Conservation (phyloP, 2,113 vertebrate genomes). For the Centropus unirufus region DNA sequence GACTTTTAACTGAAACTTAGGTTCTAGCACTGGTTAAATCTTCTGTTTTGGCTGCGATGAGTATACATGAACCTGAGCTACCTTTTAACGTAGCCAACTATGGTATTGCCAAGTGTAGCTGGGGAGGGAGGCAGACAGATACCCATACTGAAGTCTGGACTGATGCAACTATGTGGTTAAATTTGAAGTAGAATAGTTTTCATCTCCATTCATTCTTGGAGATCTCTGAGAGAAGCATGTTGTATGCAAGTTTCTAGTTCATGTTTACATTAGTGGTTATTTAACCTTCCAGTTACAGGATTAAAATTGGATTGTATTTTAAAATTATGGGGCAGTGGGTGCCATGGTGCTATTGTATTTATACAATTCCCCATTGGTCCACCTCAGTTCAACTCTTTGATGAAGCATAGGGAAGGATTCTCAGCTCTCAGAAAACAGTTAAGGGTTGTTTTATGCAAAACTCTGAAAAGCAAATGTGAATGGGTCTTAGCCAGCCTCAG, state of each 20-base stretch:
- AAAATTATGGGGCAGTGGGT: not conserved
- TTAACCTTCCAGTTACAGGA: not conserved
- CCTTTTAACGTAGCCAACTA: not conserved
- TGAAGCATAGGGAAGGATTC: not conserved
- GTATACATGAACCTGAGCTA: not conserved
- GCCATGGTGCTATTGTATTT: not conserved
- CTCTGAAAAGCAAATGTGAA: not conserved
- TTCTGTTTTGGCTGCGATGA: not conserved
- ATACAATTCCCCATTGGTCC: not conserved
- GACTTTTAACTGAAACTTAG: not conserved
- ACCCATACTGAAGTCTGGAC: not conserved
- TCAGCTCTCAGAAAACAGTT: not conserved
- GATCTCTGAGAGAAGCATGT: not conserved
- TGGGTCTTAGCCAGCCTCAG: not conserved
- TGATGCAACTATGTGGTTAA: not conserved
- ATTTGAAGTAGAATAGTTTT: not conserved
- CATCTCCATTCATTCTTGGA: not conserved
- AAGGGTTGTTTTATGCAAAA: not conserved
- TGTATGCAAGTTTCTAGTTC: not conserved
- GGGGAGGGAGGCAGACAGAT: not conserved
- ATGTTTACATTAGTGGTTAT: not conserved
- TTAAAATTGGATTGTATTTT: conserved; percentile 1
- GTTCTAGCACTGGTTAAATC: not conserved
- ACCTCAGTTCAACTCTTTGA: not conserved
- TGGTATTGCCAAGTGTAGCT: not conserved